Conservation (phyloP, 1,140 invertebrate species). For the Ylistrum balloti region DNA sequence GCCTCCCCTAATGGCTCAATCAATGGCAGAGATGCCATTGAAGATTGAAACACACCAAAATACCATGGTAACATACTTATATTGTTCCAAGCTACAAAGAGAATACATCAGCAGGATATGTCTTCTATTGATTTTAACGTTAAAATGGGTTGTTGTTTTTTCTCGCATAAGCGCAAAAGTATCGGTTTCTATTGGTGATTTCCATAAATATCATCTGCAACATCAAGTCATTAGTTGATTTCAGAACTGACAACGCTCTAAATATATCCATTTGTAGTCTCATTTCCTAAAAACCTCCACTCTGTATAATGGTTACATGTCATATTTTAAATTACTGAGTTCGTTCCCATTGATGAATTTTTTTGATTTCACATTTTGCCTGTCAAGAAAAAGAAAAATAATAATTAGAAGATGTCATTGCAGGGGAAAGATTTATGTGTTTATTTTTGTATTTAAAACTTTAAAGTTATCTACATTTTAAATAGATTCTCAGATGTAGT, state of each 20-base stretch:
- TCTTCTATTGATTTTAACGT: background rate
- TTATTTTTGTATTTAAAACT: background rate
- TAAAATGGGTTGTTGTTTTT: background rate
- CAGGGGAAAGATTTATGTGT: background rate
- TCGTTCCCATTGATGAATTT: background rate
- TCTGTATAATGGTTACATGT: conserved; percentile 12
- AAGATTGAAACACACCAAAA: background rate
- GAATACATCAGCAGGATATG: background rate
- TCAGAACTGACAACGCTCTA: background rate
- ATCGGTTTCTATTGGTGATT: background rate
- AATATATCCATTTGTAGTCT: conserved; percentile 12
- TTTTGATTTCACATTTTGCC: background rate
- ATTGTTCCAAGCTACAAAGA: background rate
- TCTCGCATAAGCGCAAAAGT: background rate
- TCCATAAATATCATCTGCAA: background rate
- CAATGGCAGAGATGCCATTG: background rate
- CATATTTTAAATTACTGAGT: background rate
- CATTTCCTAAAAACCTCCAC: background rate
- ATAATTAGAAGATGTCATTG: background rate
- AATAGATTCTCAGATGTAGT: background rate
- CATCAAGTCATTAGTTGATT: background rate
- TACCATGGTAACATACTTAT: conserved; percentile 15
- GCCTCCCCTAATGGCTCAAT: background rate
- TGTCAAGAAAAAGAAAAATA: background rate
- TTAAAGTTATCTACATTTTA: background rate